Evolutionary conservation across 2,797 vertebrate genomes (phyloP), one percentile per base, ranked within the genome.

Genomic region (Aeoliscus strigatus): DNA sequence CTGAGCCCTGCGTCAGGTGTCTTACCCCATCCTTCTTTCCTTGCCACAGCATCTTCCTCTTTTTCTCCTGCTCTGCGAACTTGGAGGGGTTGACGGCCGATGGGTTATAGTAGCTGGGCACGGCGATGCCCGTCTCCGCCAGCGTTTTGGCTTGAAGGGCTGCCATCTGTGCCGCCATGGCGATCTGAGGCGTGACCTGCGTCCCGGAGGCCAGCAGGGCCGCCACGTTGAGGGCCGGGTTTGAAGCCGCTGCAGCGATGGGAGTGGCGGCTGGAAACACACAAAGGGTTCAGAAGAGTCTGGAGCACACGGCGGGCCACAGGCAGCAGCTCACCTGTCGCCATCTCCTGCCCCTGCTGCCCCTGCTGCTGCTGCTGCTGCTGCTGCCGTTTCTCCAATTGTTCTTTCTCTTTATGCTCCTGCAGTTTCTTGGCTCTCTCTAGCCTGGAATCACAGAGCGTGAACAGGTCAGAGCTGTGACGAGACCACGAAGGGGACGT

Each of bases 131-230:
- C 0, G 96, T 99, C 87, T 99, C 95, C 26, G 95, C 95, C 69
- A 98, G 76, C 0, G 96, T 94, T 76, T 92, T 98, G 6, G 96
- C 96, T 70, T 99, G 96, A 9, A 99, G 81, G 0, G 96, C 96
- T 37, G 96, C 96, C 96, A 99, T 99, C 39, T 99, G 96, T 18
- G 96, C 96, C 33, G 96, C 96, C 95, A 99, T 97, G 18, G 96
- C 96, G 3, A 99, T 96, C 72, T 99, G 96, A 52, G 96, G 96
- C 6, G 96, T 98, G 45, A 99, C 96, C 70, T 99, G 96, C 0
- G 95, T 97, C 60, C 96, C 96, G 0, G 94, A 96, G 0, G 96
- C 96, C 77, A 99, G 84, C 17, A 99, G 90, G 13, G 96, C 96
- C 0, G 96, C 94, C 11, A 98, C 95, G 1, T 99, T 97, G 59